Base-by-base conservation (phyloP, 1,140 invertebrate genomes). In the Diachasma alloeum region DNA sequence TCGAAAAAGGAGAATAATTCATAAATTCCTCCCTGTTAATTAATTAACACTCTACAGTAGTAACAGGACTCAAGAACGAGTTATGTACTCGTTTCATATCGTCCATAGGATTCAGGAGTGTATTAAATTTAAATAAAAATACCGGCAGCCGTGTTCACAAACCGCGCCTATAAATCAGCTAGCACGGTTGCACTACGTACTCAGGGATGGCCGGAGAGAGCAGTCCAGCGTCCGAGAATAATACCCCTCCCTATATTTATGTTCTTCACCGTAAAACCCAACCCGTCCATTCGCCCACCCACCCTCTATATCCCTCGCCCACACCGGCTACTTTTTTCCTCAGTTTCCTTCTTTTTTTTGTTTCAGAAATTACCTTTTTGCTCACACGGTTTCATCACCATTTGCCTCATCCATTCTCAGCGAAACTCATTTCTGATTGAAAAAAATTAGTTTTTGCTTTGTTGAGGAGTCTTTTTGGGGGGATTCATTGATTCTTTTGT, bases 101-200 rank as follows among this genome's bases (percentile, higher is more conserved):
- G 39, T 67, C 26, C 44, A 69, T 84, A 81, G 83, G 84, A 81
- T 84, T 68, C n/a, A 10, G 17, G 72, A 76, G 78, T 86, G 84
- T 87, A 90, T 90, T 90, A 89, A 88, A 89, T 89, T 89, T 88
- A 89, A 90, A 90, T 89, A 89, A 90, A 90, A 89, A 90, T 89
- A 88, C 87, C 88, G 80, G 85, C 86, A 86, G 84, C 86, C 83
- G 83, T 87, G 86, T 87, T 87, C 87, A 84, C 87, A 83, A 85
- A 82, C 84, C 82, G 81, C 82, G 83, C 82, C 86, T 87, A 89
- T 89, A 89, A 89, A 90, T 89, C 88, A 90, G 76, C 74, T 82
- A 83, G 83, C 83, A 82, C 81, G 83, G 84, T 83, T 24, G 63
- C 37, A 26, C 59, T 73, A 63, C 2, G 37, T 63, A 17, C 63